A percentile compares a stretch with the other conserved stretches of the same genome.
phyloP scores from a whole-genome alignment of 2,888 invertebrate genomes.

The Mythimna impura region DNA sequence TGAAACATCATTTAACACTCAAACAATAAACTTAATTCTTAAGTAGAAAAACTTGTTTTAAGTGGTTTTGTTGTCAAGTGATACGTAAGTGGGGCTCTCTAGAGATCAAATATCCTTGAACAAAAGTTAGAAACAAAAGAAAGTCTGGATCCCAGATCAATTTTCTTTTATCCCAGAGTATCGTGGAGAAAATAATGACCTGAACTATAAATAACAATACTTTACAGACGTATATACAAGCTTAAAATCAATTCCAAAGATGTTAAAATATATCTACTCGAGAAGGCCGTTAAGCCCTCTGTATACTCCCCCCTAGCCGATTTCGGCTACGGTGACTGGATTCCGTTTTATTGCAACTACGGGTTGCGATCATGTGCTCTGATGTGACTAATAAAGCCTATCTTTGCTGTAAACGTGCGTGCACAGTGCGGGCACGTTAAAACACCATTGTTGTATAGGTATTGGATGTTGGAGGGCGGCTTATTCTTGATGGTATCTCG shows the following conservation, averaged over 20 bases:
- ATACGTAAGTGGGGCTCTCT: background rate
- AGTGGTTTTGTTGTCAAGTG: conserved; percentile 3
- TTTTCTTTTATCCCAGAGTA: background rate
- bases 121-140: conserved; percentile 4
- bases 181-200: background rate
- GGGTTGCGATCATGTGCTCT: no score
- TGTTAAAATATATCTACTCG: conserved; percentile 31
- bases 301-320: no score
- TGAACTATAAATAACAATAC: background rate
- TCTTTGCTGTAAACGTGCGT: no score
- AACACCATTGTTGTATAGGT: no score
- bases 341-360: no score
- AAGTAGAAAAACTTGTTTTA: conserved; percentile 4
- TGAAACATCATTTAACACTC: conserved; percentile 12
- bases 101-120: background rate
- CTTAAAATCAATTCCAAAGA: conserved; percentile 40
- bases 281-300: conserved; percentile 52
- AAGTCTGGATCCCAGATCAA: conserved; percentile 3
- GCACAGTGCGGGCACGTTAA: no score
- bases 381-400: no score
- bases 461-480: no score
- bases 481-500: no score
- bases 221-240: conserved; percentile 8
- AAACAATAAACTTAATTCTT: conserved; percentile 2
- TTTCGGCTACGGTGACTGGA: no score